Conservation (phyloP, 2,797 vertebrate genomes). For the Scolopax rusticola region DNA sequence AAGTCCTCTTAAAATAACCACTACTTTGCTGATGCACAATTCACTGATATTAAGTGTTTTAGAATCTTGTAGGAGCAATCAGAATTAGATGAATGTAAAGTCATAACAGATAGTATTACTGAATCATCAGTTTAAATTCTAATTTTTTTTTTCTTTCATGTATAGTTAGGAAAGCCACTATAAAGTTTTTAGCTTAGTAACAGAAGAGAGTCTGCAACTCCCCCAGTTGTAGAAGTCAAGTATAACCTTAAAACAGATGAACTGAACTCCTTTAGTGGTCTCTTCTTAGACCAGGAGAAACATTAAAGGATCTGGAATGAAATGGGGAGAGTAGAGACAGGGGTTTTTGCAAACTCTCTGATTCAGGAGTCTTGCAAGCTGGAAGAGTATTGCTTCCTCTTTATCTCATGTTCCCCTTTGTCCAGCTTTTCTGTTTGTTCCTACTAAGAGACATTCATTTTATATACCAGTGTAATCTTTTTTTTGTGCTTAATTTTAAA, state of each 20-base stretch:
- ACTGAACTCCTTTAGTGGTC: background rate
- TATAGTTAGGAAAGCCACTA: background rate
- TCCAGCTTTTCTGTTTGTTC: background rate
- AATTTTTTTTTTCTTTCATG: background rate
- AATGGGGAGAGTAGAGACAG: background rate
- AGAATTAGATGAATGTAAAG: background rate
- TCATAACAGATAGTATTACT: background rate
- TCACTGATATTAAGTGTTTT: accelerated
- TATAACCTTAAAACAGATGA: background rate
- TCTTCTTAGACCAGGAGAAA: background rate
- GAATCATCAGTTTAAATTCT: background rate
- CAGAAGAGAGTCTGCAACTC: background rate
- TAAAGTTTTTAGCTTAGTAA: background rate
- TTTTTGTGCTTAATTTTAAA: background rate
- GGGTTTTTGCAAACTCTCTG: background rate
- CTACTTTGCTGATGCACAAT: accelerated
- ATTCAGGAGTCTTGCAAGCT: background rate
- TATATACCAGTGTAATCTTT: background rate
- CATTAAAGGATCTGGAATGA: background rate
- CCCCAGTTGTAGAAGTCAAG: background rate
- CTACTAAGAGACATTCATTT: background rate
- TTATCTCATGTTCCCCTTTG: background rate
- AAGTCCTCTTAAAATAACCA: background rate
- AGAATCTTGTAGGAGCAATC: background rate
- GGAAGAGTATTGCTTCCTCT: background rate